Evolutionary conservation across 2,113 vertebrate species (phyloP).

Genomic region (Calyptomena viridis): DNA sequence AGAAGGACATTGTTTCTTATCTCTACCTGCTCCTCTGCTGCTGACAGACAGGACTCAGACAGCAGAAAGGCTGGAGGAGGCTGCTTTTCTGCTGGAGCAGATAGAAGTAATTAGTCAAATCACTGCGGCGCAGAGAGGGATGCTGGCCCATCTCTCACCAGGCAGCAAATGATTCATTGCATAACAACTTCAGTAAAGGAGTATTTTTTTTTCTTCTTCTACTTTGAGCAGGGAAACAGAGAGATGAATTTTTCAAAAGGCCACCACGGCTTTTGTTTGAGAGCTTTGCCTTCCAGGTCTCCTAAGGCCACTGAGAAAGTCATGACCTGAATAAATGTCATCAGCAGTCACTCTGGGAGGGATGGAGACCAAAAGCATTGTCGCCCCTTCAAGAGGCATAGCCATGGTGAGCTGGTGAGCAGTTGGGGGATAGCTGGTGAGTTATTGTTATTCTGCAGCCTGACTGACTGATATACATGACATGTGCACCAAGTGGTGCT

Average conservation of each 20-base stretch:
- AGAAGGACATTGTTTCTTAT: neutral
- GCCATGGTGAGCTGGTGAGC: neutral
- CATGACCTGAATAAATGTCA: neutral
- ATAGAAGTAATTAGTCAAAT: constrained; percentile 47
- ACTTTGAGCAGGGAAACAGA: neutral
- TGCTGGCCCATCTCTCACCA: neutral
- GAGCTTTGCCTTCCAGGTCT: neutral
- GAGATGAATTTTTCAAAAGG: neutral
- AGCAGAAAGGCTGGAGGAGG: neutral
- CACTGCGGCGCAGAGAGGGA: neutral
- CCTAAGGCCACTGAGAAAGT: neutral
- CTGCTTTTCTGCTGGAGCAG: constrained; percentile 28
- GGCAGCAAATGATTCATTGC: neutral
- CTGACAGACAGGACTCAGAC: neutral
- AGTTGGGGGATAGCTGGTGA: neutral
- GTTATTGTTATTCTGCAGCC: neutral
- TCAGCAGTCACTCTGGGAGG: neutral
- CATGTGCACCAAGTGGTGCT: rapidly evolving
- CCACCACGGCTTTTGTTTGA: neutral
- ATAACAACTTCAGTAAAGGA: neutral
- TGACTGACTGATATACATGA: neutral
- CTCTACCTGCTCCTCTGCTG: neutral
- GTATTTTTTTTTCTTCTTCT: neutral
- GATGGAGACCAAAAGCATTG: neutral
- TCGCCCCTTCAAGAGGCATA: neutral